A percentile compares a stretch with the other conserved stretches of the same genome.
Conservation (phyloP, 2,113 vertebrate species). For the Ammodramus savannarum region DNA sequence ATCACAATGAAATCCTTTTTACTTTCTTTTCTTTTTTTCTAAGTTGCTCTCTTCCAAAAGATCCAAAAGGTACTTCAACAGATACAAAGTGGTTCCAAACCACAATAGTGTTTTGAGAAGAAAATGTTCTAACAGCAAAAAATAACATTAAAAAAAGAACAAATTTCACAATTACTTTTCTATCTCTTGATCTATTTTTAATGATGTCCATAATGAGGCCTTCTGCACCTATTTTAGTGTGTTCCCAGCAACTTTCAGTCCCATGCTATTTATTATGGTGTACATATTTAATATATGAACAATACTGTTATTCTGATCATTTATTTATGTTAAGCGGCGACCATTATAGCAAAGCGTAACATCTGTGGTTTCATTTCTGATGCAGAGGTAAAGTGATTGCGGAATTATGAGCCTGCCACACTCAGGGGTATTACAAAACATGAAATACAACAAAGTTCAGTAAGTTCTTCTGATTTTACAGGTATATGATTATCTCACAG, state of each 20-base stretch:
- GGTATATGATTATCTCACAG: slow-evolving; percentile 64
- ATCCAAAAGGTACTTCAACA: not conserved
- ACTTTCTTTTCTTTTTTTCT: not conserved
- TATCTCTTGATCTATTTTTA: slow-evolving; percentile 2
- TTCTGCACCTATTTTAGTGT: not conserved
- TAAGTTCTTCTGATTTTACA: slow-evolving; percentile 69
- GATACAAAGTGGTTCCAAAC: not conserved
- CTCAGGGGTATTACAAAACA: slow-evolving; percentile 69
- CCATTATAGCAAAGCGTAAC: slow-evolving; percentile 51
- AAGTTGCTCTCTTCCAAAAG: not conserved
- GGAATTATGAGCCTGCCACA: slow-evolving; percentile 48
- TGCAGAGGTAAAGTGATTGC: slow-evolving; percentile 66
- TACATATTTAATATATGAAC: slow-evolving; percentile 41
- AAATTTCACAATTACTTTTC: not conserved
- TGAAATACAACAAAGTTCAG: slow-evolving; percentile 65
- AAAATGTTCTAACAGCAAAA: not conserved
- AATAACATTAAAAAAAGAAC: not conserved
- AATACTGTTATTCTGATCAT: slow-evolving; percentile 64
- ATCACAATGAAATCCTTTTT: not conserved
- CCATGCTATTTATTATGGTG: not conserved
- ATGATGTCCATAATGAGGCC: not conserved
- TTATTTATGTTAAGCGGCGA: slow-evolving; percentile 67
- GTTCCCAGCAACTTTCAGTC: not conserved
- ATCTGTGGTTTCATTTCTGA: slow-evolving; percentile 70
- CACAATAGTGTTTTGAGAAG: not conserved